Percentiles rank a stretch among this genome's conserved stretches.
Conservation (phyloP, 2,113 vertebrate species). For the Scortum barcoo region DNA sequence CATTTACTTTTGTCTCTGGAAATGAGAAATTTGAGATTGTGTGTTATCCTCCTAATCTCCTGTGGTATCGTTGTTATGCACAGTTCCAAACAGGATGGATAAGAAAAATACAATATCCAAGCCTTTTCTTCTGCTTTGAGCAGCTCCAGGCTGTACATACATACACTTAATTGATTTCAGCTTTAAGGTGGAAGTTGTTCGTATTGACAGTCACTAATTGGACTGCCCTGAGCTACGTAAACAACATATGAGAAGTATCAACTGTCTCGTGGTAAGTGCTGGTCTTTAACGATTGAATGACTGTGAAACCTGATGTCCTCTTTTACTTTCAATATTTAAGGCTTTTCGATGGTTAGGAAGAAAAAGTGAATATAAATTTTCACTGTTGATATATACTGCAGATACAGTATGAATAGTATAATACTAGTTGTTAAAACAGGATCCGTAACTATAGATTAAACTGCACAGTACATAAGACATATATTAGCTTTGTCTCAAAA, state of each 20-base stretch:
- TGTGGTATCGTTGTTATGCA: not conserved
- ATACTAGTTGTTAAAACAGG: not conserved
- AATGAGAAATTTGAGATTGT: not conserved
- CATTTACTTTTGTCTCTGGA: not conserved
- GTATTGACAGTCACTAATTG: slow-evolving; percentile 16
- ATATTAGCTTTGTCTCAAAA: not conserved
- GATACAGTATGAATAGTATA: no score
- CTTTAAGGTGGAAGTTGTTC: slow-evolving; percentile 3
- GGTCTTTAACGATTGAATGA: not conserved
- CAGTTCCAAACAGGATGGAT: not conserved
- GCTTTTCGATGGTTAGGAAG: not conserved
- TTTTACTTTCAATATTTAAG: not conserved
- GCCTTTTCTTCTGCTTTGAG: not conserved
- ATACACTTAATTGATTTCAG: not conserved
- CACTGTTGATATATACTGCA: not conserved
- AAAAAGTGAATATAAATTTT: slow-evolving; percentile 9
- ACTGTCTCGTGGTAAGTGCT: no score
- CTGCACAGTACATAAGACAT: not conserved
- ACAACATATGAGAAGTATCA: slow-evolving; percentile 20
- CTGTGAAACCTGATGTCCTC: not conserved
- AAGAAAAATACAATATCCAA: not conserved
- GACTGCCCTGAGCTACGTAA: not conserved
- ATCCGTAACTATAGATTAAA: not conserved
- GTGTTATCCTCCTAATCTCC: not conserved
- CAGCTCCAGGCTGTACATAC: not conserved